Evolutionary conservation across 2,113 vertebrate species (phyloP), one percentile per base, ranked within the genome.

Genomic region (Heliornis fulica): DNA sequence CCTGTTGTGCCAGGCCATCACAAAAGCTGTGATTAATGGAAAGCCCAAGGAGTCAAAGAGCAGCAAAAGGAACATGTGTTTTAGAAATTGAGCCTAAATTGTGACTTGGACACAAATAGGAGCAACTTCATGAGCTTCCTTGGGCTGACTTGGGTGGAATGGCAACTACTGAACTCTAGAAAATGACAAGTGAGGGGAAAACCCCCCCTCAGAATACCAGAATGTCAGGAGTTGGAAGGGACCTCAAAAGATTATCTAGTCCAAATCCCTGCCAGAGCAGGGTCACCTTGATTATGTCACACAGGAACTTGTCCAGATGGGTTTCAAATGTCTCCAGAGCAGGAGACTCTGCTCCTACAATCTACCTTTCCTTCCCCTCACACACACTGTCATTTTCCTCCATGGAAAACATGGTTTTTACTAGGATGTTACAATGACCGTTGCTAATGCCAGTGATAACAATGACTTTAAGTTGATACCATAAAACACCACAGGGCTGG

Each of bases 41-140:
- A 29, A 83, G 38, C 29, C 57, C 64, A 51, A 25, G 22, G 31
- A 41, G 57, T 32, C 26, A 32, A 26, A 13, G 1, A 31, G 38
- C 29, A 81, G 56, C 11, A 31, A 45, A 72, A 83, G 46, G 80
- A 50, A 11, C 1, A 1, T 0, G 0, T 28, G 36, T 5, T 14
- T 63, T 26, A 11, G 41, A 41, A 28, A 13, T 5, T 7, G 74
- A 68, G 10, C 18, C 15, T 13, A 6, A 56, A 38, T 19, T 72
- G n/a, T 60, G 40, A 41, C 19, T 72, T 0, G 2, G 21, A 21
- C 9, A 4, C 19, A 32, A 69, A 29, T 10, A 5, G 29, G 18
- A 83, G 22, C 29, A 2, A 1, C 25, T 50, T 69, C 4, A 3
- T 31, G 16, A 2, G 45, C 10, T 50, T 31, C 22, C 6, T 46